These are phyloP conservation scores for Coleophora deauratella DNA, from an alignment of 2,888 invertebrate species.

Conservation along the genomic window DNA sequence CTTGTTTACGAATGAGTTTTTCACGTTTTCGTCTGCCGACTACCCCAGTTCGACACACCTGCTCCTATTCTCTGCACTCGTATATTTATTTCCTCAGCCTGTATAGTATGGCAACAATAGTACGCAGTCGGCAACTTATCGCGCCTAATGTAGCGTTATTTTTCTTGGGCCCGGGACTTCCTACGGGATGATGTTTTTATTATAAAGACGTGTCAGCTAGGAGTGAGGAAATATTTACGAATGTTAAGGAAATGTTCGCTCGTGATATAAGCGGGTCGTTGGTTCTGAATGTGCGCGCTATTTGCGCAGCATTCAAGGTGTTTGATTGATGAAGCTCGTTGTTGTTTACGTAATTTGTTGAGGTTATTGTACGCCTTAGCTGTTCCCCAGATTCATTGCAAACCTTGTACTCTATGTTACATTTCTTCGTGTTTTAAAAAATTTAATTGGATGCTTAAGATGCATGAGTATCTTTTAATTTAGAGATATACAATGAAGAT, in stretches of 20 bases:
- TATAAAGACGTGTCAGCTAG: slow-evolving; percentile 58
- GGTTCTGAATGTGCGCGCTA: slow-evolving; percentile 40
- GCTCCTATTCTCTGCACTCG: slow-evolving; percentile 37
- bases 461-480: too few species aligned
- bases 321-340: slow-evolving; percentile 30
- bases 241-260: slow-evolving; percentile 43
- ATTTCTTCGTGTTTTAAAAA: background rate
- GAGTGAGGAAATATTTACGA: slow-evolving; percentile 52
- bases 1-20: slow-evolving; percentile 69
- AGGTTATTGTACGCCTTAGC: slow-evolving; percentile 7
- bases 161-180: slow-evolving; percentile 30
- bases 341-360: slow-evolving; percentile 9
- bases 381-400: background rate
- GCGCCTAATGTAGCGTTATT: slow-evolving; percentile 53
- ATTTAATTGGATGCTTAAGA: too few species aligned
- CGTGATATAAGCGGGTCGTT: slow-evolving; percentile 44
- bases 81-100: slow-evolving; percentile 50
- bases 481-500: too few species aligned
- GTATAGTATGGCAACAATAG: slow-evolving; percentile 44
- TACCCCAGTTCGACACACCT: slow-evolving; percentile 55
- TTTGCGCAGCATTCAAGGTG: slow-evolving; percentile 25
- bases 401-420: background rate
- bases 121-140: slow-evolving; percentile 58
- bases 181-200: slow-evolving; percentile 63
- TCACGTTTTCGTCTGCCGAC: slow-evolving; percentile 49